Conservation (phyloP, 2,113 vertebrate species). For the Empidonax traillii region DNA sequence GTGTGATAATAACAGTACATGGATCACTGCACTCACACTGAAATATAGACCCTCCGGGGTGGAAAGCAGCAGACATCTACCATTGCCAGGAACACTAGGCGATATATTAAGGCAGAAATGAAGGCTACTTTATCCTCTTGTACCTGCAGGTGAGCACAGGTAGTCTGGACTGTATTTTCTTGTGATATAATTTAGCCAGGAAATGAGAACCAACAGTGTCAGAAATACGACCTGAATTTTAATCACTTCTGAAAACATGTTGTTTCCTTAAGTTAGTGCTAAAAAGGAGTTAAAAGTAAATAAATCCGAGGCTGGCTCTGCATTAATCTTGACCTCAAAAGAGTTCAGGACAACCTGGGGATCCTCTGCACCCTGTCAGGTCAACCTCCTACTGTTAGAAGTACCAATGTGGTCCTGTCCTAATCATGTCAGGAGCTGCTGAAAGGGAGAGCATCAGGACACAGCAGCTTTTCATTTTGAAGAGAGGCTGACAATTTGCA, state of each 20-base stretch:
- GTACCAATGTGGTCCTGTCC: not conserved
- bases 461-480: not conserved
- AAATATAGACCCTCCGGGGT: conserved; percentile 46
- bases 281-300: not conserved
- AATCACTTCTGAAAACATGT: not conserved
- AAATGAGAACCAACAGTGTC: not conserved
- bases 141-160: conserved; percentile 23
- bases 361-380: not conserved
- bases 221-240: conserved; percentile 21
- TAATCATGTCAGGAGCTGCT: not conserved
- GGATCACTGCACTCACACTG: conserved; percentile 47
- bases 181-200: conserved; percentile 6
- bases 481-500: not conserved
- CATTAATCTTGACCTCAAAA: not conserved
- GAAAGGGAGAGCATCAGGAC: not conserved
- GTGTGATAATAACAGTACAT: conserved; percentile 52
- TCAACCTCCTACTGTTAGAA: not conserved
- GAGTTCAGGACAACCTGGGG: not conserved
- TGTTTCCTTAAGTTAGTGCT: not conserved
- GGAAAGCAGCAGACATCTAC: conserved; percentile 37
- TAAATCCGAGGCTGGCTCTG: not conserved
- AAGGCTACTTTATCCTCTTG: conserved; percentile 38
- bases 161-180: conserved; percentile 23
- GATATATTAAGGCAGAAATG: conserved; percentile 42
- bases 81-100: not conserved